Evolutionary conservation across 1,140 invertebrate species (phyloP), one percentile per base, ranked within the genome.

Genomic region (Tetramorium parvispinum): DNA sequence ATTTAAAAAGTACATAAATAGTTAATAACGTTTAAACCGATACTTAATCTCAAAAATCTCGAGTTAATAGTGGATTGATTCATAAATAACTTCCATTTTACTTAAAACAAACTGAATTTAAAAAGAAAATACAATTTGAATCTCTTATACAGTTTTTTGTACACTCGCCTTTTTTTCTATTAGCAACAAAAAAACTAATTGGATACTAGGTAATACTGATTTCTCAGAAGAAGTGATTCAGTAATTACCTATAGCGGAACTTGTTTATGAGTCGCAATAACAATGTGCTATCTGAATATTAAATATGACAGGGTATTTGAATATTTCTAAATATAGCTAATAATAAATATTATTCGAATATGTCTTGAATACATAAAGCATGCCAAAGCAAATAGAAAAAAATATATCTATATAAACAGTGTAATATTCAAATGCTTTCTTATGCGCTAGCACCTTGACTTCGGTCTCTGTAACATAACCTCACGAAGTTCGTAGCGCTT

Each of bases 401-500:
- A 21, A 16, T 24, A 53, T 32, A 8, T 1, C 13, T 61, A 4
- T 40, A n/a, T 55, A 24, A 53, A 70, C 1, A 63, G 4, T 40
- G 1, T 18, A 40, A 77, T 11, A 73, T n/a, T 51, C 27, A 21
- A 53, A 27, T 10, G 8, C 21, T 40, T 59, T 40, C 43, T 3
- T 37, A 59, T 16, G 11, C 18, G 43, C 13, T 32, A 13, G 10
- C 1, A 27, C 5, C 37, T 78, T 3, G 32, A 40, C 3, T 57
- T 27, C 8, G 46, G 16, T 46, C 11, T 61, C 79, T 46, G 11
- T 10, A 18, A 59, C 79, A 59, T 83, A 83, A 83, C 79, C 79
- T 83, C 40, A 43, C 37, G 21, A 82, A 21, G 6, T 10, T 49
- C 27, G 40, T 27, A 57, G 13, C 11, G 18, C 37, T 32, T 6